Evolutionary conservation across 2,797 vertebrate genomes (phyloP).

Genomic region (Parambassis ranga): DNA sequence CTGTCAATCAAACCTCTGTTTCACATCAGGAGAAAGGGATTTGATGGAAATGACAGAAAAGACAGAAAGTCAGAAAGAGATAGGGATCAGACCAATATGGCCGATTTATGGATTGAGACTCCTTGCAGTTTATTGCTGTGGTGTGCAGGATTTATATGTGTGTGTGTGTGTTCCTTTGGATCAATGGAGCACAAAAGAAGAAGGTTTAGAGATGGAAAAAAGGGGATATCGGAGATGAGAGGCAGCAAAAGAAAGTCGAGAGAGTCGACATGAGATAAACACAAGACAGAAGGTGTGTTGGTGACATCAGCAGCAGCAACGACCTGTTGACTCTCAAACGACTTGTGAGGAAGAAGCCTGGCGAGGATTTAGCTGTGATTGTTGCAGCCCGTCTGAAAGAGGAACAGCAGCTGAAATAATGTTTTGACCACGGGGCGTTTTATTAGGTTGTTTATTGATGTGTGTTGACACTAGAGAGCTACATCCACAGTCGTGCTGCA

Average conservation of each 20-base stretch:
- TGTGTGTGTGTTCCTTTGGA: slow-evolving; percentile 13
- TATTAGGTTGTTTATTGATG: slow-evolving; percentile 76
- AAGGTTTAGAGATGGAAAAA: neutral
- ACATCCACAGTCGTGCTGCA: slow-evolving; percentile 46
- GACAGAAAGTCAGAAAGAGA: slow-evolving; percentile 17
- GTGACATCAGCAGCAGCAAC: neutral
- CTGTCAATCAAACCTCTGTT: slow-evolving; percentile 50
- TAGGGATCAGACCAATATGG: slow-evolving; percentile 30
- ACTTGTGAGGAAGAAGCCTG: slow-evolving; percentile 6
- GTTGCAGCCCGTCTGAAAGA: slow-evolving; percentile 21
- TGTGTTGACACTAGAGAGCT: slow-evolving; percentile 71
- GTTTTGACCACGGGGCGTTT: slow-evolving; percentile 64
- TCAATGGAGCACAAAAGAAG: slow-evolving; percentile 9
- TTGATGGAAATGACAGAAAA: slow-evolving; percentile 52
- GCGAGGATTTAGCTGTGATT: slow-evolving; percentile 32
- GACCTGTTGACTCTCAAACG: slow-evolving; percentile 27
- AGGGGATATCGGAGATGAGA: slow-evolving; percentile 7
- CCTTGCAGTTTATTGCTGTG: slow-evolving; percentile 27
- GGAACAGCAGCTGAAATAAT: slow-evolving; percentile 56
- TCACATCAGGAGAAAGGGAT: slow-evolving; percentile 41
- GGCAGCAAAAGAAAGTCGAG: slow-evolving; percentile 3
- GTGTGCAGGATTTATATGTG: neutral
- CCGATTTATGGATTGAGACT: slow-evolving; percentile 12
- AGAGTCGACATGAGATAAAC: neutral
- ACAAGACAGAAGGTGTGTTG: neutral